Conservation (phyloP, 2,888 invertebrate genomes). For the Ennomos erosarius region DNA sequence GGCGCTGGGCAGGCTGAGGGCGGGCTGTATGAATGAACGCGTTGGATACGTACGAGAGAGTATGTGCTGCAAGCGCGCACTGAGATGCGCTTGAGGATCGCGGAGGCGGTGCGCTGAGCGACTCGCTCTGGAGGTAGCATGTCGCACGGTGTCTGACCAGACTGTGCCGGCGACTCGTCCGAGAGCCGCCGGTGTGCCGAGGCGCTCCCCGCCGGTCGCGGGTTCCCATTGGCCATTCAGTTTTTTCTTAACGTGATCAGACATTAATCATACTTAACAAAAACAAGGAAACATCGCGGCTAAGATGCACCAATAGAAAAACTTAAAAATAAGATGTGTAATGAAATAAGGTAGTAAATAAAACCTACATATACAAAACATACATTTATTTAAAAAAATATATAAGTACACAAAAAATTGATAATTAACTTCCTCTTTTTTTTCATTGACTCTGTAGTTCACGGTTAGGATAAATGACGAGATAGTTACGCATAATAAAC, state of each 20-base stretch:
- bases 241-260: conserved; percentile 45
- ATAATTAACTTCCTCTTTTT: no score
- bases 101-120: conserved; percentile 73
- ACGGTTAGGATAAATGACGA: no score
- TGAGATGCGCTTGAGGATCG: conserved; percentile 77
- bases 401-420: no score
- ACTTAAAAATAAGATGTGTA: background rate
- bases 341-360: no score
- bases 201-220: conserved; percentile 63
- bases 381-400: no score
- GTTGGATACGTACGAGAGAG: conserved; percentile 78
- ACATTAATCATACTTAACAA: conserved; percentile 30
- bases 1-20: conserved; percentile 69
- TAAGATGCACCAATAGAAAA: conserved; percentile 17
- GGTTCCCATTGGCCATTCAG: conserved; percentile 48
- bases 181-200: conserved; percentile 43
- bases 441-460: no score
- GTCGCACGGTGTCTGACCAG: conserved; percentile 68
- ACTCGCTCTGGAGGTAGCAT: conserved; percentile 80
- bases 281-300: conserved; percentile 28
- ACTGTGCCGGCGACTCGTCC: conserved; percentile 57
- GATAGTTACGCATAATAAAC: no score
- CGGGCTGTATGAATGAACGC: conserved; percentile 75
- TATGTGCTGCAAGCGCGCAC: conserved; percentile 77
- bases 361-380: no score